Base-by-base conservation (phyloP, 2,113 vertebrate species). In the Pithys albifrons region DNA sequence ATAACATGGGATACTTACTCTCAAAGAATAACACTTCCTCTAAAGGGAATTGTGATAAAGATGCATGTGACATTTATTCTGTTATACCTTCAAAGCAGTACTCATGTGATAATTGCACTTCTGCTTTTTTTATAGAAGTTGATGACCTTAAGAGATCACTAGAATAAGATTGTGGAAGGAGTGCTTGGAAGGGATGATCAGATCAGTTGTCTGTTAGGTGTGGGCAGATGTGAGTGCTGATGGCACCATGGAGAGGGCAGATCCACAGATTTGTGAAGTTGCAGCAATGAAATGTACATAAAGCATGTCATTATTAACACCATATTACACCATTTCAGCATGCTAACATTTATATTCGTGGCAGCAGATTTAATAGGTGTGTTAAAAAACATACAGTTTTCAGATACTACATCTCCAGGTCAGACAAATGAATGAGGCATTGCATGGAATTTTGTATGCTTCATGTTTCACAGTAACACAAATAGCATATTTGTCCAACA, bases 31-130 rank as follows among this genome's bases (percentile, higher is more conserved):
- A 18, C 33, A 84, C 79, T 96, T 93, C 79, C 61, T 80, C 37
- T 37, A 23, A 41, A 70, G 85, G 18, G 52, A 81, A 33, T 64
- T 94, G 69, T 90, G 85, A 71, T 94, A 77, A 72, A 78, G 31
- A 74, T 52, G 33, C 92, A 92, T 72, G 79, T 96, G 93, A 93
- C 35, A 35, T 88, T 84, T 75, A 37, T 96, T 96, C 77, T 61
- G 39, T 31, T 81, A 3, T 81, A 90, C 85, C 76, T 91, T 96
- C 55, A 81, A 64, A 64, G 35, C 52, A 69, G 48, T 77, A 16
- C 28, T 80, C 76, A 29, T 74, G 70, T 87, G 85, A 91, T 90
- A 71, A 80, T 62, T 23, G 6, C 28, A 52, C 45, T 94, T 89
- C 58, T 66, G 14, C 55, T 77, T 92, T 84, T 62, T 62, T 88